These are phyloP conservation scores for Pristionchus arcanus DNA, from an alignment of 2,888 invertebrate genomes.

Conservation along the genomic window DNA sequence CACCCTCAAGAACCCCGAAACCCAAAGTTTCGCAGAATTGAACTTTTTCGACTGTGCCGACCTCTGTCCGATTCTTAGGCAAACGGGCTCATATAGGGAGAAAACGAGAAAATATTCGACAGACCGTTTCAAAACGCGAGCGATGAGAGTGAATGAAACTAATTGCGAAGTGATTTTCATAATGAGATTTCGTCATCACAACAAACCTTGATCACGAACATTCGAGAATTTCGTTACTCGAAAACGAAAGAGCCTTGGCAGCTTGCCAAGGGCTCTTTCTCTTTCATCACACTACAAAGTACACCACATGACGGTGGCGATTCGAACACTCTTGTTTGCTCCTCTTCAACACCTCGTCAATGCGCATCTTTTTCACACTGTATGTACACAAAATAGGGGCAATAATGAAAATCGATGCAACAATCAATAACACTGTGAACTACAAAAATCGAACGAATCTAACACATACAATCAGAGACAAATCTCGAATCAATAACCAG, in stretches of 20 bases:
- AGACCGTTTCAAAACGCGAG: background rate
- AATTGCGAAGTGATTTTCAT: background rate
- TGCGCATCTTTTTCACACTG: conserved; percentile 3
- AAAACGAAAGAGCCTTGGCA: background rate
- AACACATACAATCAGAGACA: too few species aligned
- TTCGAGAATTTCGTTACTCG: background rate
- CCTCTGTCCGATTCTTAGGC: too few species aligned
- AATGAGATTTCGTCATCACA: background rate
- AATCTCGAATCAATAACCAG: background rate
- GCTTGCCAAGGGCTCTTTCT: background rate
- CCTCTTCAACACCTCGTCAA: background rate
- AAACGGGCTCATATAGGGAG: background rate
- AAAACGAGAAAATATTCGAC: background rate
- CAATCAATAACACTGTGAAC: background rate
- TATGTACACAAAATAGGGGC: conserved; percentile 10
- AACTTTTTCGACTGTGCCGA: too few species aligned
- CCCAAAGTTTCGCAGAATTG: too few species aligned
- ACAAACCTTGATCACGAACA: background rate
- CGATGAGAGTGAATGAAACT: background rate
- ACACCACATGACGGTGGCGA: background rate
- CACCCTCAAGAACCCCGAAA: too few species aligned
- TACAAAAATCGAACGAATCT: background rate
- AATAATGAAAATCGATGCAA: conserved; percentile 3
- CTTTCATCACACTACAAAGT: conserved; percentile 49
- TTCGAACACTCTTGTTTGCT: background rate